Conservation (phyloP, 2,113 vertebrate species). For the Dunckerocampus dactyliophorus region DNA sequence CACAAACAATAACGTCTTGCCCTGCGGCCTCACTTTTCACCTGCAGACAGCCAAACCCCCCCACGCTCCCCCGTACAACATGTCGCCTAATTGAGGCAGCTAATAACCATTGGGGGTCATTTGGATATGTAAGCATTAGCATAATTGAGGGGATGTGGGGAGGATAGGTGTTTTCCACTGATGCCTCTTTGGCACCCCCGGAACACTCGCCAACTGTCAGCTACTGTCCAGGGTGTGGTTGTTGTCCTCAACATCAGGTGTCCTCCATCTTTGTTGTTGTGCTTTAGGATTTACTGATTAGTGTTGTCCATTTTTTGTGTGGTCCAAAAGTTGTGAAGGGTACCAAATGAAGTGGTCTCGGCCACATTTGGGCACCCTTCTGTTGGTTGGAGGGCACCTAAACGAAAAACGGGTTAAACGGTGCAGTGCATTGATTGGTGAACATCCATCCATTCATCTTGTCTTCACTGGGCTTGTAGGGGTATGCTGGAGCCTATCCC, state of each 20-base stretch:
- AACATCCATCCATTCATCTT: too few species aligned
- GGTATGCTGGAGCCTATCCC: too few species aligned
- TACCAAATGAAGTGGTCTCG: too few species aligned
- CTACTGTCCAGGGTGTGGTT: neutral
- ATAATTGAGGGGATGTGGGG: constrained; percentile 67
- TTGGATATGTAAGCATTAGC: constrained; percentile 63
- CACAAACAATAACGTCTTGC: constrained; percentile 29
- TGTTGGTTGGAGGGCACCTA: neutral
- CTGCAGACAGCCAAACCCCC: constrained; percentile 25
- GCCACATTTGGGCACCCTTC: too few species aligned
- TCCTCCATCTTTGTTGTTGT: too few species aligned
- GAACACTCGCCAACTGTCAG: neutral
- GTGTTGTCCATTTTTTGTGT: too few species aligned
- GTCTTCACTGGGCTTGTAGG: too few species aligned
- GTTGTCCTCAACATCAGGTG: neutral
- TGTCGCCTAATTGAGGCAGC: constrained; percentile 54
- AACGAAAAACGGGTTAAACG: constrained; percentile 12
- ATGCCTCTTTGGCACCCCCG: neutral
- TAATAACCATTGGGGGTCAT: constrained; percentile 54
- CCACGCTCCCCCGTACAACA: constrained; percentile 21
- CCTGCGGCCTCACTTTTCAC: constrained; percentile 30
- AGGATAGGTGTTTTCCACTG: constrained; percentile 49
- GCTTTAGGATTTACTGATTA: too few species aligned
- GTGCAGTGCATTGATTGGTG: neutral
- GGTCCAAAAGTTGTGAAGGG: too few species aligned